Conservation (phyloP, 2,888 invertebrate species). For the Erpobdella octoculata region DNA sequence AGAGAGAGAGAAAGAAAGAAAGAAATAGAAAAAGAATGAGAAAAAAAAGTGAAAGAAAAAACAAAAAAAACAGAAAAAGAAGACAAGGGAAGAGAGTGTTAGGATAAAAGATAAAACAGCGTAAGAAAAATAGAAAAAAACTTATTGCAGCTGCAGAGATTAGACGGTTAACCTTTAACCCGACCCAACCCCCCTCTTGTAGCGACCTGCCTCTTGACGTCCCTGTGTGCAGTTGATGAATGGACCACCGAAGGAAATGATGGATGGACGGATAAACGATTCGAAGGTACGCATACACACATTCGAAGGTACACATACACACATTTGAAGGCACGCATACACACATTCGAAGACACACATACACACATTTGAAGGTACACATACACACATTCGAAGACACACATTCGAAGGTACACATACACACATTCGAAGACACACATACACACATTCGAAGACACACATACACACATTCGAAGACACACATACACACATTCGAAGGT, state of each 20-base stretch:
- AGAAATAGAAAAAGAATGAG: no score
- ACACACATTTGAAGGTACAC: neutral
- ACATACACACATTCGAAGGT: conserved; percentile 17
- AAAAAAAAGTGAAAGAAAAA: no score
- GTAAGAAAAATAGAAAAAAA: no score
- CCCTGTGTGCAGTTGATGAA: no score
- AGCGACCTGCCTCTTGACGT: no score
- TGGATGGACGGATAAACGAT: neutral
- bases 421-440: neutral
- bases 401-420: neutral
- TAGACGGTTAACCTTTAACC: no score
- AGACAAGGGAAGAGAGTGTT: no score
- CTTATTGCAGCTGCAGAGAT: no score
- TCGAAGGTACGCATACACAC: neutral
- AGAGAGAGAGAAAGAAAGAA: no score
- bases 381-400: neutral
- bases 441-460: neutral
- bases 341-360: neutral
- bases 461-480: conserved; percentile 5
- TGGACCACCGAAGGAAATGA: no score
- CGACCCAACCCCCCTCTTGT: no score
- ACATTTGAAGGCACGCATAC: conserved; percentile 3
- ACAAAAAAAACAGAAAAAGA: no score
- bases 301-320: neutral
- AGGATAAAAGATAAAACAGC: neutral